Conservation (phyloP, 2,113 vertebrate genomes). For the Nicator chloris region DNA sequence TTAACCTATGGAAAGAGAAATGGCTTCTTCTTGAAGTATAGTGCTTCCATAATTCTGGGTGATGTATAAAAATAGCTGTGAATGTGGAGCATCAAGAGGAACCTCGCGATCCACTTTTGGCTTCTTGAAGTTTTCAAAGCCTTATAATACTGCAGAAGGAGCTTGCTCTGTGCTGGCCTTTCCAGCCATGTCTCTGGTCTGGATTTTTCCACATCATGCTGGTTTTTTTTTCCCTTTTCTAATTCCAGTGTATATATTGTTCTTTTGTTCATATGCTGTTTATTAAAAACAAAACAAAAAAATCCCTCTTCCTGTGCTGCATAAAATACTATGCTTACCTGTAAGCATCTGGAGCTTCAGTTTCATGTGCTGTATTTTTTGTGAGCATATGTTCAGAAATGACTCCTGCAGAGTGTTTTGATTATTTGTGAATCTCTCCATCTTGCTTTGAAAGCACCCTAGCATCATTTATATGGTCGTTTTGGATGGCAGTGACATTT, state of each 20-base stretch:
- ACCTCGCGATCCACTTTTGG: not conserved
- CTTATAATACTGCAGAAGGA: not conserved
- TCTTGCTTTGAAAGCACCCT: not conserved
- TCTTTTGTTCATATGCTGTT: not conserved
- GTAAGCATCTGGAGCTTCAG: not conserved
- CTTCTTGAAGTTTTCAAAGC: not conserved
- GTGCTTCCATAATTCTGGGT: not conserved
- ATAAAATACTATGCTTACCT: not conserved
- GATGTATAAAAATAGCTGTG: constrained; percentile 2
- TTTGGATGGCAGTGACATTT: not conserved
- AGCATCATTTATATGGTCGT: not conserved
- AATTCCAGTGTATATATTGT: not conserved
- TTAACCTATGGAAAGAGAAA: constrained; percentile 58
- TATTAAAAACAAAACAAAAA: not conserved
- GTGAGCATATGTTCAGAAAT: not conserved
- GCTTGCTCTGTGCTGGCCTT: not conserved
- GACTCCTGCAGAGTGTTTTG: not conserved
- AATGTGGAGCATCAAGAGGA: not conserved
- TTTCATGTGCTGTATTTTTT: not conserved
- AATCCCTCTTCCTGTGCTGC: not conserved
- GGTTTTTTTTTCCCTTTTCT: not conserved
- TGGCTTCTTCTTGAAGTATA: not conserved
- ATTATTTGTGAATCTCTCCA: not conserved
- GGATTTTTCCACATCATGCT: not conserved
- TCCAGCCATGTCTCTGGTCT: not conserved